Evolutionary conservation across 2,113 vertebrate species (phyloP).

Genomic region (Albula glossodonta): DNA sequence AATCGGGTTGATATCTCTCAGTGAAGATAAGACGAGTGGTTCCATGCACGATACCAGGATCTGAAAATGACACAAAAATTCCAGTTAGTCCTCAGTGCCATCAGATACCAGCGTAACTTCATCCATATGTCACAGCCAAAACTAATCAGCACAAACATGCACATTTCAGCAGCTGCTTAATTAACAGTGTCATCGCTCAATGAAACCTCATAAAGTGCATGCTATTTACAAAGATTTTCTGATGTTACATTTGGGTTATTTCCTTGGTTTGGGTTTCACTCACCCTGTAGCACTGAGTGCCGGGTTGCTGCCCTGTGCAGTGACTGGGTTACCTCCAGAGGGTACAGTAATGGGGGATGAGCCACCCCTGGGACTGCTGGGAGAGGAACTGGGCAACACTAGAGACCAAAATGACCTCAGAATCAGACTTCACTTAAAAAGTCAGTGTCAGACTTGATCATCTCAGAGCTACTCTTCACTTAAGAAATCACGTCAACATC

Average conservation of each 20-base stretch:
- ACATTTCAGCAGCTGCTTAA: no score
- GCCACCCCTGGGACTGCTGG: conserved; percentile 63
- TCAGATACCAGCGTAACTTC: no score
- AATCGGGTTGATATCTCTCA: background rate
- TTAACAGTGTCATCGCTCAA: no score
- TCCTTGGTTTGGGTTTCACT: background rate
- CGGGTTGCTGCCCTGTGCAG: conserved; percentile 62
- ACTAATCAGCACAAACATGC: no score
- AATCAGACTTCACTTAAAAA: no score
- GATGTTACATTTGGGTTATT: no score
- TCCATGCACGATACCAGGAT: conserved; percentile 29
- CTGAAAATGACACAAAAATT: conserved; percentile 22
- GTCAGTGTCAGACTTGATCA: no score
- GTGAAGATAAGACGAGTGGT: conserved; percentile 21
- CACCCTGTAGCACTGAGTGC: conserved; percentile 64
- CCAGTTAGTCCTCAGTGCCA: background rate
- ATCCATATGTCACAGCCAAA: no score
- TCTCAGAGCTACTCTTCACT: no score
- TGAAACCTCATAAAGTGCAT: no score
- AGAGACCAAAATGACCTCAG: conserved; percentile 12
- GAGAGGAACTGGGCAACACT: conserved; percentile 76
- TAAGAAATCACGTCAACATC: background rate
- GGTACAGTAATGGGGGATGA: conserved; percentile 58
- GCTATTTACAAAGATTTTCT: no score
- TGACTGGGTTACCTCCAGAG: conserved; percentile 26